Conservation (phyloP, 2,888 invertebrate species). For the Cheiracanthium punctorium region DNA sequence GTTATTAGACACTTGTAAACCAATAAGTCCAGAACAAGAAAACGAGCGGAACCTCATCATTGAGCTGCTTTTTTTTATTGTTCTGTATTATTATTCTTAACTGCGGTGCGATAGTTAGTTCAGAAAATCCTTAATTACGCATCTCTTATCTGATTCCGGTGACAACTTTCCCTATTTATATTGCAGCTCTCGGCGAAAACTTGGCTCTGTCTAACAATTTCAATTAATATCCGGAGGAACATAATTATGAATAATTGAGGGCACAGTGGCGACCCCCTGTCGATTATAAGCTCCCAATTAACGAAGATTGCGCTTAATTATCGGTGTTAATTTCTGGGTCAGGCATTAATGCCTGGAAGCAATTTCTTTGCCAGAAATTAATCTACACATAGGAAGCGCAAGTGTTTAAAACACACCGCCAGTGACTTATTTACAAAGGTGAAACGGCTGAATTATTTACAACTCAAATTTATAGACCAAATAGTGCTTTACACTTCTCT, state of each 20-base stretch:
- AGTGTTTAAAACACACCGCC: background rate
- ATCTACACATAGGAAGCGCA: background rate
- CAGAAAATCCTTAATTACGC: too few species aligned
- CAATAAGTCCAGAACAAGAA: too few species aligned
- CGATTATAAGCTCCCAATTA: background rate
- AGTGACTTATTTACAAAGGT: too few species aligned
- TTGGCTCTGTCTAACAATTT: background rate
- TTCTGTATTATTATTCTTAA: too few species aligned
- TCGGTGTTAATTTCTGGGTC: background rate
- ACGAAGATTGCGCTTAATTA: background rate
- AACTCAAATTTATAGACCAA: too few species aligned
- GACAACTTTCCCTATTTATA: slow-evolving; percentile 1
- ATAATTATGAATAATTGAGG: background rate
- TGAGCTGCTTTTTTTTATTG: too few species aligned
- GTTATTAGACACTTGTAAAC: too few species aligned
- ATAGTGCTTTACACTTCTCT: too few species aligned
- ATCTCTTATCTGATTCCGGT: background rate
- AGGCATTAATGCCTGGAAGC: background rate
- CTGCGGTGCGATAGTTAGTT: too few species aligned
- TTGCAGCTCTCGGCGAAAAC: background rate
- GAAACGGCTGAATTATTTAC: too few species aligned
- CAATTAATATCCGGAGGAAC: background rate
- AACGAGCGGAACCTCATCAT: too few species aligned
- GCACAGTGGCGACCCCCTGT: background rate
- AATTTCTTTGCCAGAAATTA: background rate